Base-by-base conservation (phyloP, 1,140 invertebrate species). In the Bilobella aurantiaca region DNA sequence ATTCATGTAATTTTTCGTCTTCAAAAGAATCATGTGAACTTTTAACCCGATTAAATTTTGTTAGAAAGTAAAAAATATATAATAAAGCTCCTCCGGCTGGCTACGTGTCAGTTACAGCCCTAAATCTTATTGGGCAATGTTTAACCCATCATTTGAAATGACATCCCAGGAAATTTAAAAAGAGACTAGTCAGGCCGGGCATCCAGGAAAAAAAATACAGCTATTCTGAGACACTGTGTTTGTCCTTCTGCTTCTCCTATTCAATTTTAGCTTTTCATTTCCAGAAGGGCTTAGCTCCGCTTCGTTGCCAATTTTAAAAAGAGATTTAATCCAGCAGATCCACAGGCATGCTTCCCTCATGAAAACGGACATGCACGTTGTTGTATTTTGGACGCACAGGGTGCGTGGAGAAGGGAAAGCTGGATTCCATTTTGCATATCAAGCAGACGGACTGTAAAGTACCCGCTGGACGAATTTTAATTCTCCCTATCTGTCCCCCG, bases 241-340 rank as follows among this genome's bases (percentile, higher is more conserved):
- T 53, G 14, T 12, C 12, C 12, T 23, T 53, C 49, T 16, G 8
- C 5, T 5, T 53, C 23, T 53, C 25, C 21, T 53, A 53, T 53
- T 53, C 49, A 53, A 53, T 53, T 53, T 53, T 53, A 53, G 12
- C 23, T 16, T 53, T 53, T 53, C 49, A 53, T 12, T 53, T 23
- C 49, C 49, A 53, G 49, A 53, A 53, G 25, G 49, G 18, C 21
- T 53, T 53, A 53, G 12, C 8, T 8, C 21, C 49, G 49, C 8
- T 23, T 53, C 49, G 23, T 53, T 53, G 49, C 49, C 49, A 53
- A 53, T 53, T 53, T 53, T 53, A 53, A 53, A 53, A 53, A 23
- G 49, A 53, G 49, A 53, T 53, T 53, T 18, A n/a, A 8, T 42
- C 37, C 37, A 42, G 8, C n/a, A n/a, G n/a, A n/a, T n/a, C n/a